A percentile compares a stretch with the other conserved stretches of the same genome.
Evolutionary conservation across 2,797 vertebrate species (phyloP).

Genomic region (Avahi laniger): DNA sequence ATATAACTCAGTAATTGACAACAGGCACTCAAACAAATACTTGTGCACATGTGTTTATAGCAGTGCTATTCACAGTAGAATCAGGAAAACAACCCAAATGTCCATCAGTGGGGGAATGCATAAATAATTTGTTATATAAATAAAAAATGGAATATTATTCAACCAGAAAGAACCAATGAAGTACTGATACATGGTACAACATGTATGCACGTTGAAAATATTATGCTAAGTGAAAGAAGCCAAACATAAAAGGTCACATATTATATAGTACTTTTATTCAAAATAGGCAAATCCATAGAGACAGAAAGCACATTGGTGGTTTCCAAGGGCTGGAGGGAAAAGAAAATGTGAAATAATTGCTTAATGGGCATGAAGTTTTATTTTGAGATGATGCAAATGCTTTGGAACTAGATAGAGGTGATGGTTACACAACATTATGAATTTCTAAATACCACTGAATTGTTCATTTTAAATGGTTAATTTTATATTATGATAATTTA

Average conservation of each 20-base stretch:
- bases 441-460: not conserved
- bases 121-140: not conserved
- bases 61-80: not conserved
- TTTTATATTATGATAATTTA: not conserved
- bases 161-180: not conserved
- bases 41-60: not conserved
- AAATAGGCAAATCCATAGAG: not conserved
- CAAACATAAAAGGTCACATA: not conserved
- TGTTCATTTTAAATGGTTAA: not conserved
- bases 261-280: not conserved
- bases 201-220: not conserved
- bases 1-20: not conserved
- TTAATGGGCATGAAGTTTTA: not conserved
- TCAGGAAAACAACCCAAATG: not conserved
- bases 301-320: not conserved
- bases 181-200: not conserved
- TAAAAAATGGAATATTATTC: not conserved
- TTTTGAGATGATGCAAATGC: not conserved
- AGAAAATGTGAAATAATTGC: not conserved
- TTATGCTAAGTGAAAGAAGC: not conserved
- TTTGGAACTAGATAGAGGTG: not conserved
- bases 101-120: not conserved
- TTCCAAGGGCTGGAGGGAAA: not conserved
- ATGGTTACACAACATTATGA: not conserved
- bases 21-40: not conserved